A percentile compares a stretch with the other conserved stretches of the same genome.
Evolutionary conservation across 2,797 vertebrate species (phyloP).

Genomic region (Neosilurus mollespiculum): DNA sequence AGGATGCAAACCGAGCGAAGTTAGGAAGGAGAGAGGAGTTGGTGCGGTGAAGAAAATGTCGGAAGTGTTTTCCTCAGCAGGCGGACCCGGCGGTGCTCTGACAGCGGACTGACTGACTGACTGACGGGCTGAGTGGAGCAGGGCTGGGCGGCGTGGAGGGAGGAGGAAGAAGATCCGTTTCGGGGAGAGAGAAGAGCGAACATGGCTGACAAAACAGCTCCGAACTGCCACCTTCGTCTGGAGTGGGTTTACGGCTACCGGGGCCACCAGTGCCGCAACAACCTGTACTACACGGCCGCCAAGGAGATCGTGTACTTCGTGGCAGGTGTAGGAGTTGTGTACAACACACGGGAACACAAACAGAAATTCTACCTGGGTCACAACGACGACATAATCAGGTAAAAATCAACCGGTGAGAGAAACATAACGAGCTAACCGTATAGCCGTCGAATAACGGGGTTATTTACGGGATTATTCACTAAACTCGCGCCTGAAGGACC

Average conservation of each 20-base stretch:
- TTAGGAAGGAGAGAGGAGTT: slow-evolving; percentile 36
- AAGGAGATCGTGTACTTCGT: slow-evolving; percentile 99
- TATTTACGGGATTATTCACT: background rate
- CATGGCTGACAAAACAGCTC: slow-evolving; percentile 97
- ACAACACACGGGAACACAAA: slow-evolving; percentile 96
- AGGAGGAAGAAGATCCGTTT: slow-evolving; percentile 53
- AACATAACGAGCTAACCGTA: background rate
- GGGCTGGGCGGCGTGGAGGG: slow-evolving; percentile 72
- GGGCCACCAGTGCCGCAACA: slow-evolving; percentile 99
- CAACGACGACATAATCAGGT: slow-evolving; percentile 99
- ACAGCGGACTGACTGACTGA: slow-evolving; percentile 59
- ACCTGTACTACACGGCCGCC: slow-evolving; percentile 98
- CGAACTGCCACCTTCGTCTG: slow-evolving; percentile 95
- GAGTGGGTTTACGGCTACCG: slow-evolving; percentile 99
- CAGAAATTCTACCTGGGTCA: slow-evolving; percentile 99
- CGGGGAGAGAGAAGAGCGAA: slow-evolving; percentile 60
- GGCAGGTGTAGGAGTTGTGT: slow-evolving; percentile 95
- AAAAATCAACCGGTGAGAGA: slow-evolving; percentile 47
- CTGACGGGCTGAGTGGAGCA: slow-evolving; percentile 58
- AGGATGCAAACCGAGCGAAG: slow-evolving; percentile 38
- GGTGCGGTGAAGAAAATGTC: slow-evolving; percentile 35
- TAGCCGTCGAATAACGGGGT: background rate
- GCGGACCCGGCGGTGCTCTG: slow-evolving; percentile 59
- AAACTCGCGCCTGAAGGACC: no score
- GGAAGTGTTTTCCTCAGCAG: slow-evolving; percentile 35